phyloP scores from a whole-genome alignment of 2,888 invertebrate genomes.

The Rhingia campestris region DNA sequence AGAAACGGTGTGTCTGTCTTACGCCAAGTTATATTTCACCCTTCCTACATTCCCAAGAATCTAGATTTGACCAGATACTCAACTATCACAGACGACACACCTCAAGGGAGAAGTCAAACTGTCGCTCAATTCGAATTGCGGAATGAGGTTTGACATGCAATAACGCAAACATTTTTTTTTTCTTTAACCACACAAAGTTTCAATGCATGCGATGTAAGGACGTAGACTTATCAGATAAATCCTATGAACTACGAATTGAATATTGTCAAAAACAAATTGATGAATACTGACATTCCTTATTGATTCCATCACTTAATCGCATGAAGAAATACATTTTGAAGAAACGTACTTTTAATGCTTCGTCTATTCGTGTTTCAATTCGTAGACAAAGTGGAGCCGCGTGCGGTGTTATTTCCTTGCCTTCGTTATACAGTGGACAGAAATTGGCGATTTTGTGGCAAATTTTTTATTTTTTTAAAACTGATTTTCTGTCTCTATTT shows the following conservation, averaged over 20 bases:
- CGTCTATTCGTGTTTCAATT: slow-evolving; percentile 65
- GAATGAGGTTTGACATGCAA: too few relatives aligned
- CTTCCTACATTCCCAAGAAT: slow-evolving; percentile 36
- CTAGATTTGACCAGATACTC: slow-evolving; percentile 14
- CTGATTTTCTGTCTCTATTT: too few relatives aligned
- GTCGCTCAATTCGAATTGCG: background rate
- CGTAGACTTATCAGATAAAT: too few relatives aligned
- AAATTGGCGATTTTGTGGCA: too few relatives aligned
- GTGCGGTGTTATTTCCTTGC: slow-evolving; percentile 50
- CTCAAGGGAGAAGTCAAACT: slow-evolving; percentile 22
- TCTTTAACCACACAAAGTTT: too few relatives aligned
- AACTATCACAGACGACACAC: slow-evolving; percentile 21
- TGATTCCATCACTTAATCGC: slow-evolving; percentile 45
- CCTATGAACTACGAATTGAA: too few relatives aligned
- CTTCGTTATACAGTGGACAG: background rate
- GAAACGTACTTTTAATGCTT: slow-evolving; percentile 16
- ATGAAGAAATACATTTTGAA: slow-evolving; percentile 4
- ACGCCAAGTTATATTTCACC: background rate
- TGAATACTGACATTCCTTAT: slow-evolving; percentile 45
- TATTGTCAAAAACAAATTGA: too few relatives aligned
- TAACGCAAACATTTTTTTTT: too few relatives aligned
- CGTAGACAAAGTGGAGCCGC: slow-evolving; percentile 75
- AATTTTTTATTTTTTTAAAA: too few relatives aligned
- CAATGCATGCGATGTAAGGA: too few relatives aligned
- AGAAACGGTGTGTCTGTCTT: slow-evolving; percentile 26